phyloP scores from a whole-genome alignment of 2,888 invertebrate species.

The Rugalucina vietnamica region DNA sequence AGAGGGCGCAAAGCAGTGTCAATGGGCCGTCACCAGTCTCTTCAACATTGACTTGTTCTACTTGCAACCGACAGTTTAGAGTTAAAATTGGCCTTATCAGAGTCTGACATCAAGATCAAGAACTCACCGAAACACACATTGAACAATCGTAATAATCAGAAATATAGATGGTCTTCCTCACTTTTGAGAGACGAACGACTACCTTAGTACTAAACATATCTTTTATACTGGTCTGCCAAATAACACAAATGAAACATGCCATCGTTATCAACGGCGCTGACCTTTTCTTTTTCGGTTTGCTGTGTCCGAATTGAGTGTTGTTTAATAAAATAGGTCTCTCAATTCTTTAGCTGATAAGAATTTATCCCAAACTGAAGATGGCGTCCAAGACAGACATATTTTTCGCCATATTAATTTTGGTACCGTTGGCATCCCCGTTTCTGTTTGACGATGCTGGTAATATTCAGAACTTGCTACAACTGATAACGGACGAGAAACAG shows the following conservation, averaged over 20 bases:
- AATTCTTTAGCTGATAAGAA: slow-evolving; percentile 1
- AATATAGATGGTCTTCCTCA: too few relatives aligned
- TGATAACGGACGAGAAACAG: slow-evolving; percentile 53
- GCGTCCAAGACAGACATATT: not conserved
- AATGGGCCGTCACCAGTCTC: too few relatives aligned
- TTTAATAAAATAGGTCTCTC: not conserved
- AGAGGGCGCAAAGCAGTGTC: too few relatives aligned
- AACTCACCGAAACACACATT: too few relatives aligned
- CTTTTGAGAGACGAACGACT: too few relatives aligned
- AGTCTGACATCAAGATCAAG: too few relatives aligned
- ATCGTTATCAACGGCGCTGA: not conserved
- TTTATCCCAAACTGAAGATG: slow-evolving; percentile 6
- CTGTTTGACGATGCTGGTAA: slow-evolving; percentile 51
- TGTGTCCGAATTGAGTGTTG: not conserved
- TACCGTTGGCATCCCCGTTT: slow-evolving; percentile 21
- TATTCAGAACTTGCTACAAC: slow-evolving; percentile 45
- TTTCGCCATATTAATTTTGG: not conserved
- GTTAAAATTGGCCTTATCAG: too few relatives aligned
- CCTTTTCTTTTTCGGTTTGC: not conserved
- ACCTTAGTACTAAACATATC: too few relatives aligned
- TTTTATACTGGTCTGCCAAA: too few relatives aligned
- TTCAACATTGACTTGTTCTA: too few relatives aligned
- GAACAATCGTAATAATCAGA: too few relatives aligned
- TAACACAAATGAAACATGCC: not conserved
- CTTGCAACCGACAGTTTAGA: too few relatives aligned